Evolutionary conservation across 1,140 invertebrate species (phyloP), one percentile per base, ranked within the genome.

Genomic region (Dreissena rostriformis): DNA sequence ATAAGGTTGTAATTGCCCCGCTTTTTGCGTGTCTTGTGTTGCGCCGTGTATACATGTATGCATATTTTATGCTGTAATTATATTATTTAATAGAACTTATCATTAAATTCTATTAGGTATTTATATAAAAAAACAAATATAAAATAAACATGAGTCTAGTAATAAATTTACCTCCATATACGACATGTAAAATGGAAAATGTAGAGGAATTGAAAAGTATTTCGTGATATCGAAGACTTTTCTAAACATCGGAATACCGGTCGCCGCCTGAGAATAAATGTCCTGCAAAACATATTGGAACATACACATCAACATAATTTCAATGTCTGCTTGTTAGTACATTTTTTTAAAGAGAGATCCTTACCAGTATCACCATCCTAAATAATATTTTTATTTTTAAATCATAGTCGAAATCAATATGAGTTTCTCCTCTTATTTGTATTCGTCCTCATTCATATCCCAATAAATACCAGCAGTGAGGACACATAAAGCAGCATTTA

Each of bases 171-270:
- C 92, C 87, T 94, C 94, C 8, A 86, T 79, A 75, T 90, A 93
- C 11, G 92, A 91, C 12, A 92, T 92, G 84, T 93, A 90, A 52
- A 90, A 89, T 24, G 93, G 93, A 73, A 94, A 94, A 66, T 92
- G 87, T 28, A 91, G 88, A 17, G 94, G 94, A 19, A 86, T 84
- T 61, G 87, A 82, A 51, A 82, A 88, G 22, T 88, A 88, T 12
- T 89, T 85, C 12, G 82, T 83, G 71, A 86, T 88, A 57, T 91
- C 86, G 2, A 76, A 78, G 52, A 88, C 76, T 49, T 85, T 84
- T 12, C 89, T 78, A 84, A 93, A 94, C 14, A 73, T 76, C 5
- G 93, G 92, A 11, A 67, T 55, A 0, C 74, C 78, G 24, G 17
- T 67, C 11, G 72, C 65, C 39, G 51, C 22, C 53, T 82, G 71